Evolutionary conservation across 23 tunicate species (phyloP).

Genomic region (Trididemnum nubilum): DNA sequence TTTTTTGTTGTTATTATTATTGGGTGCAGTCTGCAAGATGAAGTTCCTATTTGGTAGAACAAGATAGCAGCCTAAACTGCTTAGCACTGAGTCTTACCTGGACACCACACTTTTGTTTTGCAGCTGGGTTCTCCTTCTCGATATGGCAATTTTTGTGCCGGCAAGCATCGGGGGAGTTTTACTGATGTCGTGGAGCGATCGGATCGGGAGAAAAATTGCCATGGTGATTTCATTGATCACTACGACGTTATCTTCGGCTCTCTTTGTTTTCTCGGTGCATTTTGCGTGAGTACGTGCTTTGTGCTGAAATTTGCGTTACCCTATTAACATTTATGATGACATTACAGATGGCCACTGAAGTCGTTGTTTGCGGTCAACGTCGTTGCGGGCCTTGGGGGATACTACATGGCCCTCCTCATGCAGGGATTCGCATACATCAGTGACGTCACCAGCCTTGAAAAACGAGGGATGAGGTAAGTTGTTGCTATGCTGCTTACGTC

Average conservation of each 20-base stretch:
- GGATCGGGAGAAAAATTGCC: conserved; percentile 50
- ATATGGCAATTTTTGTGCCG: conserved; percentile 57
- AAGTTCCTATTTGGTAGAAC: no score
- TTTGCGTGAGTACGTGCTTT: conserved; percentile 40
- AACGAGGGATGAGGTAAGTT: conserved; percentile 67
- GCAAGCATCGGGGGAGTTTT: conserved; percentile 54
- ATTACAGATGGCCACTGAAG: conserved; percentile 63
- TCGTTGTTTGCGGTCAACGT: conserved; percentile 46
- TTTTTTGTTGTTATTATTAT: no score
- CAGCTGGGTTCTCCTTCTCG: conserved; percentile 55
- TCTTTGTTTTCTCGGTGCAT: conserved; percentile 41
- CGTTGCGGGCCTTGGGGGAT: conserved; percentile 71
- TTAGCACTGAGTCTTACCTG: no score
- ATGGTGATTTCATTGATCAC: conserved; percentile 48
- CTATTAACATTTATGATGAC: no score
- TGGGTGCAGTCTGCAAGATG: no score
- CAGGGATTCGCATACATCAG: conserved; percentile 79
- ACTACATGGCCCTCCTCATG: conserved; percentile 84
- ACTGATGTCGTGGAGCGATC: conserved; percentile 61
- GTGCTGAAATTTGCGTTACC: not conserved
- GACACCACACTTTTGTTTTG: conserved; percentile 2
- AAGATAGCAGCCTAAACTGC: no score
- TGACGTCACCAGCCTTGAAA: conserved; percentile 59
- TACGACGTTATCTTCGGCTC: conserved; percentile 32
- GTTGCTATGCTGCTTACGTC: not conserved